phyloP scores from a whole-genome alignment of 1,140 invertebrate genomes.

The Leptoteleia sp. region DNA sequence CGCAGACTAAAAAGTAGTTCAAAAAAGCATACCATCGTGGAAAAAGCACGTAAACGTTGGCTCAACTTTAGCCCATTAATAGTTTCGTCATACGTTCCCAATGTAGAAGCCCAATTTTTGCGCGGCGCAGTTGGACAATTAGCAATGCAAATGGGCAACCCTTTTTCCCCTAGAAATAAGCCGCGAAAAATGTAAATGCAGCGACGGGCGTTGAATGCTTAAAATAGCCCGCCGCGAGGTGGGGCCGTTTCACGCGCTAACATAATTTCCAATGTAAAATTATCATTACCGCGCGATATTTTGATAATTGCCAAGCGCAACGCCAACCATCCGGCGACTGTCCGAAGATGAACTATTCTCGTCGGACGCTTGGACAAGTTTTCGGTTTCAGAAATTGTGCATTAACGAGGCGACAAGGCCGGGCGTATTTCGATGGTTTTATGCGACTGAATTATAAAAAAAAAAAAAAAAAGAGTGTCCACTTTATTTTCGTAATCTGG shows the following conservation, averaged over 20 bases:
- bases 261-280: conserved; percentile 47
- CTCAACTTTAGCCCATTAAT: too few species aligned
- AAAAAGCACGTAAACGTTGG: too few species aligned
- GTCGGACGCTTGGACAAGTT: conserved; percentile 22
- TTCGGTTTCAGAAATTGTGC: conserved; percentile 27
- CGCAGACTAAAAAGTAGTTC: too few species aligned
- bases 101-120: neutral
- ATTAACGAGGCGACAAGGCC: conserved; percentile 33
- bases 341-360: conserved; percentile 38
- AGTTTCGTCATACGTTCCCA: neutral
- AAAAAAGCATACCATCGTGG: too few species aligned
- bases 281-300: conserved; percentile 27
- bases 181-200: conserved; percentile 25
- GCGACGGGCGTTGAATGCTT: conserved; percentile 35
- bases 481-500: conserved; percentile 48
- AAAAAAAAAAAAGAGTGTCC: too few species aligned
- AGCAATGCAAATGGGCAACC: conserved; percentile 36
- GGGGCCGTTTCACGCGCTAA: conserved; percentile 11
- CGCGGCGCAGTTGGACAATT: conserved; percentile 16
- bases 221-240: conserved; percentile 27
- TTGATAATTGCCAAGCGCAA: conserved; percentile 52
- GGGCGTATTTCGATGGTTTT: conserved; percentile 9
- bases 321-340: conserved; percentile 12
- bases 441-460: too few species aligned
- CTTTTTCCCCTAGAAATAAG: conserved; percentile 32